A percentile compares a stretch with the other conserved stretches of the same genome.
Conservation (phyloP, 2,888 invertebrate species). For the Brachyopa scutellaris region DNA sequence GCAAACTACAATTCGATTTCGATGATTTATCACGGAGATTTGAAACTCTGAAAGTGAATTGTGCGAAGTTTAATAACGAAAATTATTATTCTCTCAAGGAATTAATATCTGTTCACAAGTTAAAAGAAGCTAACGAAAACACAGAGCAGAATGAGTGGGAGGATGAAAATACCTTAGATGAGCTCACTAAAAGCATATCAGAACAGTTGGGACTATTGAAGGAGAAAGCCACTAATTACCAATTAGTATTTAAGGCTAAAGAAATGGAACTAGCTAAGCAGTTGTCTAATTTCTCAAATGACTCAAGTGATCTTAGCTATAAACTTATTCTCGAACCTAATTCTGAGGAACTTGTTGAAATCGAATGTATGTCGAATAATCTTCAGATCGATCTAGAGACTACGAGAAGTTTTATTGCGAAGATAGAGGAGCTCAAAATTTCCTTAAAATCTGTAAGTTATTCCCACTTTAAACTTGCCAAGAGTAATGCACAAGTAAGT, state of each 20-base stretch:
- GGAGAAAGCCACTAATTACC: slow-evolving; percentile 73
- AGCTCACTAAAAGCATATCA: slow-evolving; percentile 71
- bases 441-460: slow-evolving; percentile 18
- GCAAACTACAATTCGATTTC: slow-evolving; percentile 75
- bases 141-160: neutral
- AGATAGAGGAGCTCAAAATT: slow-evolving; percentile 27
- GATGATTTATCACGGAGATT: slow-evolving; percentile 75
- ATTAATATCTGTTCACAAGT: neutral
- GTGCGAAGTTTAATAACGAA: slow-evolving; percentile 74
- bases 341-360: neutral
- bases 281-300: slow-evolving; percentile 59
- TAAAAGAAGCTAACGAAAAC: slow-evolving; percentile 1
- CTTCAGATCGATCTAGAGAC: slow-evolving; percentile 6
- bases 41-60: slow-evolving; percentile 73
- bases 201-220: slow-evolving; percentile 74
- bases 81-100: slow-evolving; percentile 63
- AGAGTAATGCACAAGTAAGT: slow-evolving; percentile 19
- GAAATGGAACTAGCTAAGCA: slow-evolving; percentile 72
- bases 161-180: slow-evolving; percentile 56
- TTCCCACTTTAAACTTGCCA: slow-evolving; percentile 29
- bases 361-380: neutral
- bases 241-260: slow-evolving; percentile 73
- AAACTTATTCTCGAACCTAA: neutral
- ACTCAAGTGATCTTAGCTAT: too few species aligned
- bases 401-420: slow-evolving; percentile 19